Percentiles rank a stretch among this genome's conserved stretches.
phyloP scores from a whole-genome alignment of 1,140 invertebrate genomes.

The Saccostrea glomerata region DNA sequence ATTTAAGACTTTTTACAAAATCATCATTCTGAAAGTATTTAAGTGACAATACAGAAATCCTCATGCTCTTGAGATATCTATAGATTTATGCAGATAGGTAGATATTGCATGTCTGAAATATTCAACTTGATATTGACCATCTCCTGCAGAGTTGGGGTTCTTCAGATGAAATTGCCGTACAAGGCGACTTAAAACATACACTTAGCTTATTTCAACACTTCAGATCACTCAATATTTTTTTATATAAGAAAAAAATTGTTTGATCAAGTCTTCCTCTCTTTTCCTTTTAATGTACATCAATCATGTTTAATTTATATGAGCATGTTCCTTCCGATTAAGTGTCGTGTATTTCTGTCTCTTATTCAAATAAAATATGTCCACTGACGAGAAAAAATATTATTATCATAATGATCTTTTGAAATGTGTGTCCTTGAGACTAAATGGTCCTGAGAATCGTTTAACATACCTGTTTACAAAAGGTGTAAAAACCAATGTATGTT shows the following conservation, averaged over 20 bases:
- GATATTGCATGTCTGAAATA: neutral
- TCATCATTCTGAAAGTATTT: too few species aligned
- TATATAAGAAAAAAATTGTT: neutral
- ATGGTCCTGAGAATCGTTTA: neutral
- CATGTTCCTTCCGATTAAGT: neutral
- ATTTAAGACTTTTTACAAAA: too few species aligned
- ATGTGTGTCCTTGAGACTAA: neutral
- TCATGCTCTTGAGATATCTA: neutral
- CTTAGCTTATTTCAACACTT: slow-evolving; percentile 7
- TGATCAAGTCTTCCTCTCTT: neutral
- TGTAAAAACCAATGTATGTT: neutral
- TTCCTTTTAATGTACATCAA: slow-evolving; percentile 5
- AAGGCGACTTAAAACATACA: neutral
- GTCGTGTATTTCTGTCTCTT: neutral
- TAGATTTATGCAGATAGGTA: neutral
- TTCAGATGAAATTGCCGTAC: neutral
- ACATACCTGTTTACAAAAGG: slow-evolving; percentile 17
- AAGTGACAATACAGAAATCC: neutral
- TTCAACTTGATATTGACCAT: neutral
- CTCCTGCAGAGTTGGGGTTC: neutral
- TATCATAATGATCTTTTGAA: slow-evolving; percentile 7
- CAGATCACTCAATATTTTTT: neutral
- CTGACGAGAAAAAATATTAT: neutral
- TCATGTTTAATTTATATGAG: neutral
- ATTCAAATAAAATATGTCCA: neutral